Conservation (phyloP, 2,888 invertebrate species). For the Tiliacea citrago region DNA sequence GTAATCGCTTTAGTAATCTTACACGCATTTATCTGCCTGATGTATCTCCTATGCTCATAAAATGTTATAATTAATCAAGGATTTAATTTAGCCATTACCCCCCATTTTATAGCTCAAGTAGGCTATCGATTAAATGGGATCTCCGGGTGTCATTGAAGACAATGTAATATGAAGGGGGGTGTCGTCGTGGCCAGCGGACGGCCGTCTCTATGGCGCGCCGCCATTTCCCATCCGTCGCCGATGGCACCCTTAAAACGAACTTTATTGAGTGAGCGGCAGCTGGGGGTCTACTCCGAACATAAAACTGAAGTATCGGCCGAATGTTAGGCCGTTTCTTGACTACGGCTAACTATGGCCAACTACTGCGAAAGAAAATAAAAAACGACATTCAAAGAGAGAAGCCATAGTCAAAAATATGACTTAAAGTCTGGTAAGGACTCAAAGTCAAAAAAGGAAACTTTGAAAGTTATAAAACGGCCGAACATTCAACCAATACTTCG, state of each 20-base stretch:
- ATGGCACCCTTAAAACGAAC: constrained; percentile 79
- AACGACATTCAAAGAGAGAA: too few species aligned
- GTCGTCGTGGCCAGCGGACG: constrained; percentile 65
- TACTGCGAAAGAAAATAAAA: too few species aligned
- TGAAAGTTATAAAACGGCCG: too few species aligned
- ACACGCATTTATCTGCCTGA: neutral
- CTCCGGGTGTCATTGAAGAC: constrained; percentile 73
- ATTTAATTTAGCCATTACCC: constrained; percentile 41
- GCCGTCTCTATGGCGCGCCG: constrained; percentile 64
- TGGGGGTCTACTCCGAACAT: too few species aligned
- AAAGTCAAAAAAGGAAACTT: too few species aligned
- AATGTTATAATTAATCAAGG: constrained; percentile 28
- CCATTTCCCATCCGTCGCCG: constrained; percentile 74
- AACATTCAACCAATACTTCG: too few species aligned
- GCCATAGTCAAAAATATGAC: too few species aligned
- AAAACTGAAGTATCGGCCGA: too few species aligned
- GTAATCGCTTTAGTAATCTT: neutral
- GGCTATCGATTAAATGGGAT: constrained; percentile 74
- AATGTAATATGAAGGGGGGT: constrained; percentile 70
- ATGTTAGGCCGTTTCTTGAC: too few species aligned
- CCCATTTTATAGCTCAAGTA: constrained; percentile 60
- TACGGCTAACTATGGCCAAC: too few species aligned
- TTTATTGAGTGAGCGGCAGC: constrained; percentile 81
- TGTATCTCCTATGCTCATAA: neutral
- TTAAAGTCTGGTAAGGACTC: too few species aligned